Base-by-base conservation (phyloP, 1,140 invertebrate species). In the Tribolium castaneum region DNA sequence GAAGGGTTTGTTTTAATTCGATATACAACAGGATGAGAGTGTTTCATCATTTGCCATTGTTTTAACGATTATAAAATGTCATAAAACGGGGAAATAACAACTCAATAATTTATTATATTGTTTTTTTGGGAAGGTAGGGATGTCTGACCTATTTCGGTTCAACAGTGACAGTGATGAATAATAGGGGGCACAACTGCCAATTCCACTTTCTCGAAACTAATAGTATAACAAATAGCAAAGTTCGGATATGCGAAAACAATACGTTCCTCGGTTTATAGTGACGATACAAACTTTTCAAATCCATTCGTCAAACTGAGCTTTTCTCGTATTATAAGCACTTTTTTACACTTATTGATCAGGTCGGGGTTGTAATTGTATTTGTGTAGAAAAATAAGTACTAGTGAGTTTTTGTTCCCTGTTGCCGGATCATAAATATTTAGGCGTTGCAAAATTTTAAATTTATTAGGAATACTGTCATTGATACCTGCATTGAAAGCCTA, bases 401-500 rank as follows among this genome's bases (percentile, higher is more conserved):
- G 22, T 5, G n/a, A 25, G 12, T 62, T 30, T 39, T 34, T 30
- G 1, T n/a, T 22, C 59, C 16, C 16, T 66, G 59, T 66, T 35
- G 0, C n/a, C 22, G 7, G 0, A 66, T 10, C 59, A 66, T 66
- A 66, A 66, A 66, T 66, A 66, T 66, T 66, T 34, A 39, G 13
- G n/a, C 59, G n/a, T 35, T 66, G 30, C 30, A 66, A 25, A 72
- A 52, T 30, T 35, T 54, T 73, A 51, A 73, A 73, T 73, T 73
- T 73, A 73, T 73, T 73, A 73, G 71, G 30, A 73, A 73, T 73
- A 52, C 39, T 50, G 50, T 73, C 49, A 73, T 13, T 22, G 56
- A n/a, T 73, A 51, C 51, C 51, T 35, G 71, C 22, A 73, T 73
- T 73, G 71, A 14, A 52, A 73, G 52, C 30, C 25, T 50, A 51